A percentile compares a stretch with the other conserved stretches of the same genome.
Conservation (phyloP, 2,113 vertebrate species). For the Coptodon rendalli region DNA sequence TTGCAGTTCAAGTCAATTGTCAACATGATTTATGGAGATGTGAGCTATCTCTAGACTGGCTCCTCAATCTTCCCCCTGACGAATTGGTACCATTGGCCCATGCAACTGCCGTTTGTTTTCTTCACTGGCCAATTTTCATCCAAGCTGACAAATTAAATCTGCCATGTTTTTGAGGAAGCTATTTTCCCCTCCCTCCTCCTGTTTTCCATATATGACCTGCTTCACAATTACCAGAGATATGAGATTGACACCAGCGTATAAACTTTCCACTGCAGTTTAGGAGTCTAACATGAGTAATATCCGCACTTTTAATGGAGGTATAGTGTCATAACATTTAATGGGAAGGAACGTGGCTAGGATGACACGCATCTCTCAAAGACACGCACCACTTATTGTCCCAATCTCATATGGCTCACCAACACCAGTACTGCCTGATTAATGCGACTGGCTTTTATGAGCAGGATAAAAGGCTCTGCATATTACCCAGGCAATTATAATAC, state of each 20-base stretch:
- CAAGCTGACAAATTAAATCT: constrained; percentile 57
- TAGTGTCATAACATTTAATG: constrained; percentile 40
- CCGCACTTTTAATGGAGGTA: constrained; percentile 21
- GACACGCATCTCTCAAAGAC: constrained; percentile 18
- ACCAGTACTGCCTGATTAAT: constrained; percentile 45
- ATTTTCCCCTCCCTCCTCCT: background rate
- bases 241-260: constrained; percentile 9
- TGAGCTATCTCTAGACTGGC: constrained; percentile 53
- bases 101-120: constrained; percentile 47
- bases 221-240: constrained; percentile 21
- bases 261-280: background rate
- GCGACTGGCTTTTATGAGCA: constrained; percentile 36
- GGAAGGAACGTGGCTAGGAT: constrained; percentile 26
- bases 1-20: constrained; percentile 58
- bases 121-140: constrained; percentile 40
- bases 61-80: constrained; percentile 58
- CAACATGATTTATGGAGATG: constrained; percentile 70
- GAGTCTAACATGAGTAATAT: constrained; percentile 11
- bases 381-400: constrained; percentile 51
- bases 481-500: constrained; percentile 47
- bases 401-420: constrained; percentile 27
- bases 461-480: constrained; percentile 42
- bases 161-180: constrained; percentile 37
- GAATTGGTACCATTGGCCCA: constrained; percentile 34
- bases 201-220: constrained; percentile 17